Evolutionary conservation across 2,888 invertebrate species (phyloP).

Genomic region (Perithous albicinctus): DNA sequence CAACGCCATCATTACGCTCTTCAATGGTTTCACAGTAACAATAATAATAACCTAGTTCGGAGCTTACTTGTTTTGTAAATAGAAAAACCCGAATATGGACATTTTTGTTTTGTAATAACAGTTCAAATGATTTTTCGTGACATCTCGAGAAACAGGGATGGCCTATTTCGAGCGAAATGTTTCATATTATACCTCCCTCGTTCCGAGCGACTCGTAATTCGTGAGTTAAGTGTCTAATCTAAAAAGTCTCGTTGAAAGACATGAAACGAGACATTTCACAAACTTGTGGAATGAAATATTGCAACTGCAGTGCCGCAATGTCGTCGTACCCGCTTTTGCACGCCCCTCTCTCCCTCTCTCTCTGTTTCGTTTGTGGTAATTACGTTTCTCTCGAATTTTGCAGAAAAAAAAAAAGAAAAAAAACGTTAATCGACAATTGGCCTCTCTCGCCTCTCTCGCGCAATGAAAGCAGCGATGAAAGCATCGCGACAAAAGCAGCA

Average conservation of each 20-base stretch:
- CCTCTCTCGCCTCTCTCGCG: not conserved
- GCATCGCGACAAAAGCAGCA: not conserved
- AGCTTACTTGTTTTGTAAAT: no score
- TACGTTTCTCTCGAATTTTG: constrained; percentile 13
- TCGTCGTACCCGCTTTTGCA: not conserved
- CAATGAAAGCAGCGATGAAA: constrained; percentile 33
- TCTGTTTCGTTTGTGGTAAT: constrained; percentile 13
- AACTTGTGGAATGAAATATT: constrained; percentile 46
- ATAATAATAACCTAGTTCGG: no score
- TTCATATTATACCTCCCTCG: not conserved
- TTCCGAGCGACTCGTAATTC: constrained; percentile 24
- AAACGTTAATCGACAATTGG: constrained; percentile 7
- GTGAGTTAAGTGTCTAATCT: constrained; percentile 23
- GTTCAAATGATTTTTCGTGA: no score
- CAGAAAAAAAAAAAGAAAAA: no score
- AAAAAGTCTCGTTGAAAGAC: constrained; percentile 2
- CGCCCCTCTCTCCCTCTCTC: not conserved
- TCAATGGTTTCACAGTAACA: not conserved
- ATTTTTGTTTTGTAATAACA: no score
- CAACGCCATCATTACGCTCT: not conserved
- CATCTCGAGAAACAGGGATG: no score
- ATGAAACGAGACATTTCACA: constrained; percentile 14
- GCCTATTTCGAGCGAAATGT: not conserved
- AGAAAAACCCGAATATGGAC: no score
- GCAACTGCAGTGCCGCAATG: constrained; percentile 54